phyloP scores from a whole-genome alignment of 2,797 vertebrate genomes.

The Diglossa cyanea region DNA sequence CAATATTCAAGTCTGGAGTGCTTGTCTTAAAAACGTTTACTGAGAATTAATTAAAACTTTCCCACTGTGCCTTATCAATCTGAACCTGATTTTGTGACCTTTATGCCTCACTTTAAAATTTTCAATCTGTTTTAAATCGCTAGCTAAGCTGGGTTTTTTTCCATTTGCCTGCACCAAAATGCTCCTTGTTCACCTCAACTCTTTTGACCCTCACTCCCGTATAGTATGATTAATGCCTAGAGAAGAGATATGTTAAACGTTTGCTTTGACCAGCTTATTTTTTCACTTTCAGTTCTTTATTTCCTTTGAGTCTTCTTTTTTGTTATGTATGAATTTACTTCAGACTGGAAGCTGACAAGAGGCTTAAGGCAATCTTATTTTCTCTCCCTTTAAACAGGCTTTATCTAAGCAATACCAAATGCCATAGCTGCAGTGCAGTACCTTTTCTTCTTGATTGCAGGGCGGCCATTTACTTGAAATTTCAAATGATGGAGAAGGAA shows the following conservation, averaged over 20 bases:
- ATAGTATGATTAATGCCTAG: conserved; percentile 37
- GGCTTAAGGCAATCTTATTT: conserved; percentile 51
- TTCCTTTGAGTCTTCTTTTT: conserved; percentile 26
- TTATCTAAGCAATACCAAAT: conserved; percentile 60
- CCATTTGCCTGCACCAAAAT: conserved; percentile 23
- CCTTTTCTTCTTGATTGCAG: conserved; percentile 5
- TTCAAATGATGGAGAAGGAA: conserved; percentile 33
- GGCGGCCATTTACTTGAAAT: conserved; percentile 26
- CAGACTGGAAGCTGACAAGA: conserved; percentile 48
- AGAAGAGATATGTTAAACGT: conserved; percentile 32
- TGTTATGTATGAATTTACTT: conserved; percentile 33
- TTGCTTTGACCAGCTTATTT: conserved; percentile 60
- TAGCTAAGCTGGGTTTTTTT: neutral
- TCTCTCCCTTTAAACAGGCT: neutral
- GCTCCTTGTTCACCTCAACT: conserved; percentile 2
- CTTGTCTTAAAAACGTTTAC: conserved; percentile 29
- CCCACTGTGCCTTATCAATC: conserved; percentile 23
- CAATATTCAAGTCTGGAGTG: neutral
- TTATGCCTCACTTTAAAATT: conserved; percentile 48
- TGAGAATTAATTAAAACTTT: conserved; percentile 60
- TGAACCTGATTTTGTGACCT: conserved; percentile 53
- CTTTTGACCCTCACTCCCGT: conserved; percentile 1
- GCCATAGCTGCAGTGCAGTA: neutral
- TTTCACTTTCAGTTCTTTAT: conserved; percentile 14
- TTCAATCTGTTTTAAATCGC: conserved; percentile 56